Base-by-base conservation (phyloP, 2,888 invertebrate species). In the Crossocerus cetratus region DNA sequence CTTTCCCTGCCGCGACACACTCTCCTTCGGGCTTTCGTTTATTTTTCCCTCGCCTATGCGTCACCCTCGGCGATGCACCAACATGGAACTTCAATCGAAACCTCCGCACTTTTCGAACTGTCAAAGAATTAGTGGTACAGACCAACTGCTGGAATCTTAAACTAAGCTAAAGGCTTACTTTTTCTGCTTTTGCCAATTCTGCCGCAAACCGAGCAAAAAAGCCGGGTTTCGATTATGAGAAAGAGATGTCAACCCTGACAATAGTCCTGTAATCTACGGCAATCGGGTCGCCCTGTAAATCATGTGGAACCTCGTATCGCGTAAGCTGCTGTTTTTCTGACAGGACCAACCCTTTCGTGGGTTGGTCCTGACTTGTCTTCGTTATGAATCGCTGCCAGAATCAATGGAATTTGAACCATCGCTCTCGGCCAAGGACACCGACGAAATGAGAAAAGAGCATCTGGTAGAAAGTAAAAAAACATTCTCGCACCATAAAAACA, bases 1-100 rank as follows among this genome's bases (percentile, higher is more conserved):
- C 57, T 69, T 67, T 32, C 32, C 57, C 67, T 72, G 64, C 43
- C 62, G 49, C 16, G 60, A 45, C 45, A 55, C 59, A 32, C 22
- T 59, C 56, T 42, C 44, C 54, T 72, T 54, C 43, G 61, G 44
- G 32, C 32, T 63, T 55, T 69, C 70, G 60, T 67, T 73, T 74
- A 69, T 70, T 69, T 76, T 73, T 68, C 65, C 53, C 65, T 59
- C 63, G 65, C 49, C 65, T 67, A 65, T 72, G 56, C 62, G 44
- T 74, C 68, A 56, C 43, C 21, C 67, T 65, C 58, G 74, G 68
- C 67, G 63, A 54, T 59, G 43, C 68, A 69, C 58, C 69, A 21
- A 45, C 61, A 18, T 59, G n/a, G 57, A 43, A 68, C 58, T 65
- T 55, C 66, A 61, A 43, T 59, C 57, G 57, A 22, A 55, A 18